Base-by-base conservation (phyloP, 2,888 invertebrate species). In the Chymomyza procnemis region DNA sequence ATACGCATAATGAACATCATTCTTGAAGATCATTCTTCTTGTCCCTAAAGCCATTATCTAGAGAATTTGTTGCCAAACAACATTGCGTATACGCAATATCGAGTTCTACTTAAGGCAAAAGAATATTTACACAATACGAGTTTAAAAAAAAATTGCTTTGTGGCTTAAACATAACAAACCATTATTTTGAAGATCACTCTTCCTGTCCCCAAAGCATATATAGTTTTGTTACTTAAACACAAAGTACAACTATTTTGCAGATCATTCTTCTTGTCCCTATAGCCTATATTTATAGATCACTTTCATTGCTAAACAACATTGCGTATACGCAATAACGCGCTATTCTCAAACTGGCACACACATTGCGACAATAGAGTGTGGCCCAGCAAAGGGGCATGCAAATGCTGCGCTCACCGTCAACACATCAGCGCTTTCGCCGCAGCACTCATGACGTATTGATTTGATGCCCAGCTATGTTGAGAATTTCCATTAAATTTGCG, bases 361-460 rank as follows among this genome's bases (percentile, higher is more conserved):
- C 61, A 47, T 61, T 65, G 12, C 57, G 57, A 30, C 54, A 58
- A 46, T 1, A 46, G 46, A 14, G 26, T 48, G 60, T 50, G 64
- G 50, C 71, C n/a, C 16, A 18, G 12, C 12, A 41, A 12, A 41
- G 34, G 34, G 26, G 26, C 26, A 26, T 6, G 8, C 62, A 58
- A 59, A 72, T 67, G 34, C 48, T 34, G 50, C 63, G 58, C 8
- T 55, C 66, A 76, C 64, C 74, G 66, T 76, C 76, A 76, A 70
- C 76, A 76, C 78, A 81, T 79, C 78, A 73, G 70, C 71, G 57
- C 56, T 52, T 64, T 47, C 55, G 60, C 64, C 58, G 59, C 64
- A 68, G 69, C 69, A 74, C 84, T 79, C 85, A 83, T 83, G 83
- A 85, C 85, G 83, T 88, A 87, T 88, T 87, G 85, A 87, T 85